A percentile compares a stretch with the other conserved stretches of the same genome.
phyloP scores from a whole-genome alignment of 2,888 invertebrate species.

The Adelognathus sp. region DNA sequence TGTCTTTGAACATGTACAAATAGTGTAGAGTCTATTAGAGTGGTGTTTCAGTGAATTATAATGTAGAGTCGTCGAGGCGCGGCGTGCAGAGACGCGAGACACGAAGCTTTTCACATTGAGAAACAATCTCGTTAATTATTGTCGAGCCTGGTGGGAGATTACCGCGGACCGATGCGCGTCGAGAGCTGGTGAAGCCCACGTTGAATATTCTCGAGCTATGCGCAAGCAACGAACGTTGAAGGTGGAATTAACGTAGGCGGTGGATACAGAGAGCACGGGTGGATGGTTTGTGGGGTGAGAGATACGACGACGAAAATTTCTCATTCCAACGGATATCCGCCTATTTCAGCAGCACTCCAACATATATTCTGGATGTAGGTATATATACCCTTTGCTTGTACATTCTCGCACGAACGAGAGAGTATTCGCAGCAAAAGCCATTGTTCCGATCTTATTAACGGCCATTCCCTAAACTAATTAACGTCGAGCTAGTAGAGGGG shows the following conservation, averaged over 20 bases:
- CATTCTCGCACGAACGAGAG: constrained; percentile 37
- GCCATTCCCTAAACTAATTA: constrained; percentile 65
- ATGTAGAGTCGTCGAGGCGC: not conserved
- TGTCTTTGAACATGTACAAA: no score
- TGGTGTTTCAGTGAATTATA: no score
- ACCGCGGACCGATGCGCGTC: constrained; percentile 50
- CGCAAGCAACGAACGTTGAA: not conserved
- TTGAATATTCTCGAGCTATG: constrained; percentile 18
- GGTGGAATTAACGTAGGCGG: not conserved
- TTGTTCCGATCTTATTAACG: constrained; percentile 60
- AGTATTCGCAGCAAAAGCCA: constrained; percentile 53
- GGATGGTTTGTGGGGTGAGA: not conserved
- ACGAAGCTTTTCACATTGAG: constrained; percentile 9
- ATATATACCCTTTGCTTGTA: constrained; percentile 39
- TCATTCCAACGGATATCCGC: constrained; percentile 41
- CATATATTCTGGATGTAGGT: not conserved
- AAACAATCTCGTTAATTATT: constrained; percentile 55
- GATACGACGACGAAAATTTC: constrained; percentile 53
- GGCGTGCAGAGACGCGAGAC: not conserved
- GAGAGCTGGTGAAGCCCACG: constrained; percentile 47
- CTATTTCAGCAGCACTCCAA: not conserved
- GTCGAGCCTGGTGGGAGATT: constrained; percentile 46
- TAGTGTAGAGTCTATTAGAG: no score
- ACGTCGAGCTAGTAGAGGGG: constrained; percentile 57
- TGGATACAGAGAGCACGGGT: not conserved